Conservation (phyloP, 53 echinoderm and acorn worm genomes). For the Actinopyga echinites region DNA sequence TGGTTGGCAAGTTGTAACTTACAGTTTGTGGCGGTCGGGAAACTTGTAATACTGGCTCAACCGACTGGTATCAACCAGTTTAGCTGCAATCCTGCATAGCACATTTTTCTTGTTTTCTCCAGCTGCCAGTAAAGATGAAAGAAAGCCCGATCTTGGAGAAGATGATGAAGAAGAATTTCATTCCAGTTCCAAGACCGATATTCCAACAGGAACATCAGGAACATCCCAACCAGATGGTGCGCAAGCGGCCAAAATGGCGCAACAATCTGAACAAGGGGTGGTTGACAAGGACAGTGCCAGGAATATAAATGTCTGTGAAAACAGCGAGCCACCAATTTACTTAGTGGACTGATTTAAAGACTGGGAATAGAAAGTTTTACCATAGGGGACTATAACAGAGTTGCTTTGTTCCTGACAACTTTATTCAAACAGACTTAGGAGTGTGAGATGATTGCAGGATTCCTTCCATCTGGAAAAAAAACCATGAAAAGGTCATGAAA, state of each 20-base stretch:
- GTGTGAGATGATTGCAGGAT: too few species aligned
- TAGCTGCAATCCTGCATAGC: too few species aligned
- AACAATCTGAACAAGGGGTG: background rate
- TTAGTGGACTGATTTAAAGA: background rate
- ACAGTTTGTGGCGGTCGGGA: too few species aligned
- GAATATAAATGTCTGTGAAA: background rate
- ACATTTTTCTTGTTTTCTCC: background rate
- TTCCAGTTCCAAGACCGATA: background rate
- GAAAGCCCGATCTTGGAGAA: conserved; percentile 16
- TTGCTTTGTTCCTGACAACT: too few species aligned
- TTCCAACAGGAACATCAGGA: background rate
- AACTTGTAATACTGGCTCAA: too few species aligned
- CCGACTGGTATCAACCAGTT: too few species aligned
- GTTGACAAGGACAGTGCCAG: too few species aligned
- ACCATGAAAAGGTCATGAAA: too few species aligned
- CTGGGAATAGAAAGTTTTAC: background rate
- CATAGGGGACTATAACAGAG: too few species aligned
- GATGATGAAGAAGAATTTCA: background rate
- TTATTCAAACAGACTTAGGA: too few species aligned
- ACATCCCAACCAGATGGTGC: background rate
- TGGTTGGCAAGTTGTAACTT: too few species aligned
- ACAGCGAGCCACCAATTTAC: conserved; percentile 21
- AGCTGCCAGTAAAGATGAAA: conserved; percentile 20
- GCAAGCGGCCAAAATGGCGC: background rate
- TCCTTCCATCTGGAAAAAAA: too few species aligned